These are phyloP conservation scores for Bos indicus DNA, from an alignment of 2,113 vertebrate species.

Conservation along the genomic window DNA sequence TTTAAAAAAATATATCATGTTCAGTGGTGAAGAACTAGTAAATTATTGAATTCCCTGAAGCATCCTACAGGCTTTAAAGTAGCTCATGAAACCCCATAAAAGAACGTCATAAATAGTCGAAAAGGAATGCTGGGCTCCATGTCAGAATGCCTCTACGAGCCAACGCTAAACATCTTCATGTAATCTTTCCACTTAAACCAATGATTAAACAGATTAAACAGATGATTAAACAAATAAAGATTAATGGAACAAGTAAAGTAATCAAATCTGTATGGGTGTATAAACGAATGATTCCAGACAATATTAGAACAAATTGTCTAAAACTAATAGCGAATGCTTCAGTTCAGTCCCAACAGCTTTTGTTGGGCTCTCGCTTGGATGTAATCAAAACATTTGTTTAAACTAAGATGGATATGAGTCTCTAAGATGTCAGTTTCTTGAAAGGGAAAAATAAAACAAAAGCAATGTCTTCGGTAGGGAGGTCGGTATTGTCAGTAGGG, in stretches of 20 bases:
- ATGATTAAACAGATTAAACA: constrained; percentile 84
- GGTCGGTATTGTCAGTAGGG: neutral
- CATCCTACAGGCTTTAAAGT: constrained; percentile 22
- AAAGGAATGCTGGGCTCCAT: neutral
- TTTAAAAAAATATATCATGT: constrained; percentile 52
- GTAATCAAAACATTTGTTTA: constrained; percentile 80
- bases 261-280: constrained; percentile 82
- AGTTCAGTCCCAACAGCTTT: constrained; percentile 74
- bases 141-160: constrained; percentile 47
- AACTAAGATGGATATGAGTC: constrained; percentile 61
- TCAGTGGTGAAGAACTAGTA: constrained; percentile 34
- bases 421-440: constrained; percentile 70
- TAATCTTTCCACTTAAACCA: constrained; percentile 82
- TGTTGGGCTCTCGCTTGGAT: constrained; percentile 63
- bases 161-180: constrained; percentile 66
- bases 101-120: neutral
- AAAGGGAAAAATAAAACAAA: constrained; percentile 69
- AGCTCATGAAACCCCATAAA: neutral
- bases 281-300: constrained; percentile 79
- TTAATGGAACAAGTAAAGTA: constrained; percentile 84
- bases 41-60: neutral
- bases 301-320: constrained; percentile 83
- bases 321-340: constrained; percentile 67
- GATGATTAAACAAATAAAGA: constrained; percentile 87
- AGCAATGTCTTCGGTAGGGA: constrained; percentile 16